Percentiles rank a stretch among this genome's conserved stretches.
phyloP scores from a whole-genome alignment of 2,113 vertebrate species.

The Colius striatus region DNA sequence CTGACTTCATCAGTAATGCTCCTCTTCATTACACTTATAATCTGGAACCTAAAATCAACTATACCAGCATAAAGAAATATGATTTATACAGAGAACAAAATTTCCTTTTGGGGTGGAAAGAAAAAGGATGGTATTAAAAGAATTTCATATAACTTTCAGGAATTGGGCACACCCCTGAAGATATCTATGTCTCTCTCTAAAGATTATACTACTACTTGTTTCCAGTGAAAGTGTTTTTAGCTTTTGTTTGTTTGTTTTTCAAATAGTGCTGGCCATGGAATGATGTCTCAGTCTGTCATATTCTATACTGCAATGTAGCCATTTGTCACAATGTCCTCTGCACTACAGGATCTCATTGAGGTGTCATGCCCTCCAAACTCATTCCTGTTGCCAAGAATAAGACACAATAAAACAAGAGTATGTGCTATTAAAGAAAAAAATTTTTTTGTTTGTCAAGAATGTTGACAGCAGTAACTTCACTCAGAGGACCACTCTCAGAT shows the following conservation, averaged over 20 bases:
- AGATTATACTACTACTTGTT: neutral
- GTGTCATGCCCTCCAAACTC: conserved; percentile 54
- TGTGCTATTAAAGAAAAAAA: conserved; percentile 62
- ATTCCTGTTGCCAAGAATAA: conserved; percentile 57
- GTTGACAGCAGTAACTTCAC: conserved; percentile 61
- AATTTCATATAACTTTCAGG: neutral
- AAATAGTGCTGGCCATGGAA: conserved; percentile 7
- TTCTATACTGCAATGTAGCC: neutral
- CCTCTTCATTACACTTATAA: conserved; percentile 7
- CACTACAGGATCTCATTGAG: conserved; percentile 37
- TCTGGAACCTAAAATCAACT: conserved; percentile 2
- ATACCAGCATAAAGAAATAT: neutral
- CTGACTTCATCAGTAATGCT: conserved; percentile 13
- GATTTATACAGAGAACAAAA: neutral
- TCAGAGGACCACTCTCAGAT: conserved; percentile 24
- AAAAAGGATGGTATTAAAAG: neutral
- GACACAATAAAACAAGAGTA: conserved; percentile 58
- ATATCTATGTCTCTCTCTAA: conserved; percentile 8
- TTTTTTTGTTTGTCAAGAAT: conserved; percentile 60
- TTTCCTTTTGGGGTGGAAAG: neutral
- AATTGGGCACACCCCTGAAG: neutral
- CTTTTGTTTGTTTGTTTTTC: conserved; percentile 12
- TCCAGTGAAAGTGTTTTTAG: neutral
- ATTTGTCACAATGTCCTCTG: conserved; percentile 58
- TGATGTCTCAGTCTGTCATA: conserved; percentile 7